Evolutionary conservation across 1,140 invertebrate species (phyloP).

Genomic region (Ptiloglossa arizonensis): DNA sequence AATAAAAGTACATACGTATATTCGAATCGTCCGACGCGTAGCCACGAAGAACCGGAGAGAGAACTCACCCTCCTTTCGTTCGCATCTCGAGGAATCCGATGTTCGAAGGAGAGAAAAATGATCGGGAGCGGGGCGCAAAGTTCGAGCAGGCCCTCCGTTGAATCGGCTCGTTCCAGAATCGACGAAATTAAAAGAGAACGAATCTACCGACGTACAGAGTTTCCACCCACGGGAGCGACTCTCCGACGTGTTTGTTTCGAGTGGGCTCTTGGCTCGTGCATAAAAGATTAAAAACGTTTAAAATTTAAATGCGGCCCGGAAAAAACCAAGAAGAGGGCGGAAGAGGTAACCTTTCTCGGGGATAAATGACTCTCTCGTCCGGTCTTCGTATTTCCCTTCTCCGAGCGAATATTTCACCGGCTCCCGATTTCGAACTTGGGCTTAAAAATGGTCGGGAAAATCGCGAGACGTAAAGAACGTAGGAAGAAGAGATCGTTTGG

Average conservation of each 20-base stretch:
- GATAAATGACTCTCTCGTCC: background rate
- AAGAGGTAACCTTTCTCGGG: too few species aligned
- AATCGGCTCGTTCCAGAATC: background rate
- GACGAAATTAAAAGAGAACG: constrained; percentile 4
- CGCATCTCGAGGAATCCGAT: too few species aligned
- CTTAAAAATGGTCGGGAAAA: background rate
- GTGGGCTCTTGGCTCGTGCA: constrained; percentile 27
- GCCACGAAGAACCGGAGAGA: too few species aligned
- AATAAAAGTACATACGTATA: too few species aligned
- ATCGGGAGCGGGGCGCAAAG: too few species aligned
- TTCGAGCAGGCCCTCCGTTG: too few species aligned
- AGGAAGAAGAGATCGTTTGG: background rate
- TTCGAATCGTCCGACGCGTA: too few species aligned
- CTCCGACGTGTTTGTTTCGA: constrained; percentile 43
- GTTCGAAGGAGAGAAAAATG: too few species aligned
- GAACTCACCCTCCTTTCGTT: too few species aligned
- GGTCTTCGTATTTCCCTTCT: background rate
- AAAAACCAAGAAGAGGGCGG: background rate
- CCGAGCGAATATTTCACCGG: background rate
- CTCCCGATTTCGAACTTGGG: background rate
- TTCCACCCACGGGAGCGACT: background rate
- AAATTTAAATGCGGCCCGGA: constrained; percentile 39
- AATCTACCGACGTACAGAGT: background rate
- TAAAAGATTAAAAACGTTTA: constrained; percentile 43
- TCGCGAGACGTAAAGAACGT: background rate